These are phyloP conservation scores for Hydra vulgaris DNA, from an alignment of 30 jellyfish, hydroid and myxozoan genomes.

Conservation along the genomic window DNA sequence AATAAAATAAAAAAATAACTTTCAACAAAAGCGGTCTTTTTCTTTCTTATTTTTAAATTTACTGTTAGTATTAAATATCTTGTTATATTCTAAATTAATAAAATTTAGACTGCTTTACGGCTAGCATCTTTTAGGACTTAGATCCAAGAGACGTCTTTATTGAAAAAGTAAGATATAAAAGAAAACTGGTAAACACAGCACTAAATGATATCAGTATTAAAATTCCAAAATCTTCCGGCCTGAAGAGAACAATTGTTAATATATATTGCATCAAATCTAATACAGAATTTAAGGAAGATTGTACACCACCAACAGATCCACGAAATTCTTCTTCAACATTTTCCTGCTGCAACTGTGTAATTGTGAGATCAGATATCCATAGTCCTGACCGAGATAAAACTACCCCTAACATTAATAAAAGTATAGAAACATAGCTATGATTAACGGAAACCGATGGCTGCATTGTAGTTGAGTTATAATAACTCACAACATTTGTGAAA, in stretches of 20 bases:
- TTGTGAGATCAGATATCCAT: conserved; percentile 95
- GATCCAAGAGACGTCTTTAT: no score
- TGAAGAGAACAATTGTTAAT: conserved; percentile 52
- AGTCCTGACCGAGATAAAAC: conserved; percentile 92
- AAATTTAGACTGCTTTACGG: no score
- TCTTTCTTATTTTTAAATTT: no score
- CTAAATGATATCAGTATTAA: conserved; percentile 71
- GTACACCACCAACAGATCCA: conserved; percentile 94
- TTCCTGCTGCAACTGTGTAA: conserved; percentile 92
- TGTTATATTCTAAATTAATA: no score
- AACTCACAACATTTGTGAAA: background rate
- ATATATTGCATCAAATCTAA: conserved; percentile 80
- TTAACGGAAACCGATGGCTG: background rate
- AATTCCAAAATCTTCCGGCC: conserved; percentile 71
- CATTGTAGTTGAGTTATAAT: background rate
- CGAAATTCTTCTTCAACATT: conserved; percentile 70
- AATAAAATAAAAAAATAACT: no score
- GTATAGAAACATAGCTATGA: conserved; percentile 38
- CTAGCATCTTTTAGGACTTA: no score
- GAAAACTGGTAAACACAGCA: no score
- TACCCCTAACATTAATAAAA: conserved; percentile 71
- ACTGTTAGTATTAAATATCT: no score
- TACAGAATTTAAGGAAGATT: conserved; percentile 73
- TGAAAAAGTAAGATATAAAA: no score
- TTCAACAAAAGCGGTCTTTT: no score